Evolutionary conservation across 2,888 invertebrate genomes (phyloP), one percentile per base, ranked within the genome.

Genomic region (Philereme vetulata): DNA sequence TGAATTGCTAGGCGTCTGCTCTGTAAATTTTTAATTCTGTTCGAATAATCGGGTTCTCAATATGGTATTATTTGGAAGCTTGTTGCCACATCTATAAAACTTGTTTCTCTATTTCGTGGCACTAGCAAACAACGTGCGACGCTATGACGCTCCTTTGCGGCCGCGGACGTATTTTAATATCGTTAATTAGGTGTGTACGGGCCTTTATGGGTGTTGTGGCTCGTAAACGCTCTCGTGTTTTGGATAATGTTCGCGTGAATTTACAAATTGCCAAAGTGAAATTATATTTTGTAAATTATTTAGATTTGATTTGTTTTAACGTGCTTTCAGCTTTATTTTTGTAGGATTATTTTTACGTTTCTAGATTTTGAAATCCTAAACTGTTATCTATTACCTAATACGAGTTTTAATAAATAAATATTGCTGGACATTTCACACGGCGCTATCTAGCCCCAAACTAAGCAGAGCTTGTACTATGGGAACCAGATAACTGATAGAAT

Each of bases 141-240:
- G 87, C 86, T 83, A 82, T 77, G 87, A 84, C 79, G 87, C 81
- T 82, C 81, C 83, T 88, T 83, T 89, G 91, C 84, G 91, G 91
- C 78, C 70, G 78, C 69, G 78, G 80, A 85, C 84, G 88, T 88
- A 88, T 90, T 92, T 91, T 90, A 90, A 91, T 90, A 90, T 89
- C 90, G 90, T 90, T 91, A 92, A 92, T 92, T 92, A 90, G 90
- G 90, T 90, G 90, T 84, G 67, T 84, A 82, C 84, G 78, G 78
- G 81, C 82, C 77, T 81, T 82, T 82, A 79, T 75, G 68, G 73
- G 74, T 65, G 70, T 73, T 62, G 62, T 38, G 72, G 74, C 77
- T 75, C 79, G 75, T 76, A 75, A 70, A 74, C 71, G 70, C 64
- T 70, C 55, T 64, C 68, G 62, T 68, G 72, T 74, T 76, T 77